These are phyloP conservation scores for Hiodon tergisus DNA, from an alignment of 2,113 vertebrate species.

Conservation along the genomic window DNA sequence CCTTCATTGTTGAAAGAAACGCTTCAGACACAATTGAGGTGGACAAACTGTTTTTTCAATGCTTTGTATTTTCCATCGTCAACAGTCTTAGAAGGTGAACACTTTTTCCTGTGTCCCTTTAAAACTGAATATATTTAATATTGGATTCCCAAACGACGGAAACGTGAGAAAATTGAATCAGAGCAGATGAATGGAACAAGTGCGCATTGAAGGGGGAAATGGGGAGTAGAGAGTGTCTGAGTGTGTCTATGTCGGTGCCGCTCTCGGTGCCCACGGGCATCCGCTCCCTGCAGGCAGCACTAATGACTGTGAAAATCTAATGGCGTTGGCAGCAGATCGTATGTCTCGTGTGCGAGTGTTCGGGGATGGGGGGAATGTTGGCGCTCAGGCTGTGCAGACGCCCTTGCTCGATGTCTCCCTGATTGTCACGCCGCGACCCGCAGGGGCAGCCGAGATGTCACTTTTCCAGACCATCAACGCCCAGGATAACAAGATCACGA, in stretches of 20 bases:
- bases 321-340: not conserved
- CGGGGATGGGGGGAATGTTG: not conserved
- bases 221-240: not conserved
- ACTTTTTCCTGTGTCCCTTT: too few species aligned
- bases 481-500: not conserved
- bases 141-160: too few species aligned
- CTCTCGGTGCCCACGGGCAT: not conserved
- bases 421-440: not conserved
- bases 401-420: not conserved
- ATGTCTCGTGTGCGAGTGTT: not conserved
- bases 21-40: too few species aligned
- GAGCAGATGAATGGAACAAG: too few species aligned
- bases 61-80: too few species aligned
- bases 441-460: not conserved
- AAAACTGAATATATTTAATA: too few species aligned
- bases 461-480: not conserved
- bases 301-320: slow-evolving; percentile 12
- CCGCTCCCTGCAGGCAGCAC: not conserved
- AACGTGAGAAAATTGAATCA: too few species aligned
- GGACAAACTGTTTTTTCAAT: too few species aligned
- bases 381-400: not conserved
- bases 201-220: not conserved
- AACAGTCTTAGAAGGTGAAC: too few species aligned
- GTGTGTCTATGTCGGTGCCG: not conserved
- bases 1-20: too few species aligned